A percentile compares a stretch with the other conserved stretches of the same genome.
Conservation (phyloP, 2,113 vertebrate genomes). For the Ictidomys tridecemlineatus region DNA sequence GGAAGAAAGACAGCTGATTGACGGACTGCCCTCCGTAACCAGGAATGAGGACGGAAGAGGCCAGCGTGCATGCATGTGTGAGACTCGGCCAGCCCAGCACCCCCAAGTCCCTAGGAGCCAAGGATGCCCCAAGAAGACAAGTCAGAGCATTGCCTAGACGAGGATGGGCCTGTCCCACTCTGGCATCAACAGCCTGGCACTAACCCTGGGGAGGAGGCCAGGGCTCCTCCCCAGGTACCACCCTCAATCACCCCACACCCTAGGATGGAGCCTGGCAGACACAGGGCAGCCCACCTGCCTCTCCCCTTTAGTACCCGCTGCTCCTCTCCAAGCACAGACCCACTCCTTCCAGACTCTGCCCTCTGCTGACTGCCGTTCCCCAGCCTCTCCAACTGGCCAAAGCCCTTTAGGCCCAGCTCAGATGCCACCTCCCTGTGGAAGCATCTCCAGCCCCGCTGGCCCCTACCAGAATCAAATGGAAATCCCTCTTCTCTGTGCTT, state of each 20-base stretch:
- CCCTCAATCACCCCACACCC: not conserved
- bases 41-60: not conserved
- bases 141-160: not conserved
- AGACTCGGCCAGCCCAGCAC: no score
- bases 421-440: not conserved
- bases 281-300: not conserved
- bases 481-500: not conserved
- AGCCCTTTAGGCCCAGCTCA: not conserved
- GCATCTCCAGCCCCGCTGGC: not conserved
- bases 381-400: not conserved
- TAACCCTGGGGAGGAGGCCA: not conserved
- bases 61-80: not conserved
- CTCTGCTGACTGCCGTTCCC: not conserved
- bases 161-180: not conserved
- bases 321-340: not conserved
- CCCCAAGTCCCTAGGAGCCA: not conserved
- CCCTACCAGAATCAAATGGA: not conserved
- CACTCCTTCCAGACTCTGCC: not conserved
- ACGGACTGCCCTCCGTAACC: not conserved
- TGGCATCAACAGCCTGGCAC: not conserved
- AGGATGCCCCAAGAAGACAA: not conserved
- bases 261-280: no score
- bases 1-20: not conserved
- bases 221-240: not conserved
- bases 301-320: not conserved